phyloP scores from a whole-genome alignment of 2,888 invertebrate genomes.

The Cerastoderma edule region DNA sequence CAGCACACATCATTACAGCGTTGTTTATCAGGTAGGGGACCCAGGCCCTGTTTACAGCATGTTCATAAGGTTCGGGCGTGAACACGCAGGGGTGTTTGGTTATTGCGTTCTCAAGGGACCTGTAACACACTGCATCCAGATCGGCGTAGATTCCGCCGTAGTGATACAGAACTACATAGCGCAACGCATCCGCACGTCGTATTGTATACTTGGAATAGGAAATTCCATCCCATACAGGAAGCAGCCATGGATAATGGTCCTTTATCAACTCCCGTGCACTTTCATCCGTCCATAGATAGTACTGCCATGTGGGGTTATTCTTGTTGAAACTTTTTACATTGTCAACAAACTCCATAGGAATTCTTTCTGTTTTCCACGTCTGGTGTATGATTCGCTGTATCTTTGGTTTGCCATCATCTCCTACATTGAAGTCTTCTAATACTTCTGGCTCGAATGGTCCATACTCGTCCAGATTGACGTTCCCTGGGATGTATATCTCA shows the following conservation, averaged over 20 bases:
- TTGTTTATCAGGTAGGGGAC: constrained; percentile 71
- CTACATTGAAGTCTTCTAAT: constrained; percentile 6
- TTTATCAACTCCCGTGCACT: constrained; percentile 73
- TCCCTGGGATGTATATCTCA: constrained; percentile 20
- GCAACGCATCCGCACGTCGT: constrained; percentile 75
- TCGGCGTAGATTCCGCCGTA: constrained; percentile 80
- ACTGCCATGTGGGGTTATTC: constrained; percentile 78
- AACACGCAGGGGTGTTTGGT: constrained; percentile 70
- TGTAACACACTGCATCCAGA: constrained; percentile 76
- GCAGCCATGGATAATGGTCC: constrained; percentile 70
- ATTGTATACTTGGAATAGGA: constrained; percentile 60
- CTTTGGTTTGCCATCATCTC: constrained; percentile 4
- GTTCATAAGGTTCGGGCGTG: constrained; percentile 74
- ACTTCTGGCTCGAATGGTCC: constrained; percentile 24
- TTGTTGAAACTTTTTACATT: constrained; percentile 75
- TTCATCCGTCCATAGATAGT: constrained; percentile 81
- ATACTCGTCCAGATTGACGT: constrained; percentile 20
- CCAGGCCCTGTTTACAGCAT: constrained; percentile 70
- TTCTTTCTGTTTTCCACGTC: constrained; percentile 68
- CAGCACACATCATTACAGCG: constrained; percentile 71
- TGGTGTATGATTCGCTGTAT: constrained; percentile 69
- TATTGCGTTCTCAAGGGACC: constrained; percentile 67
- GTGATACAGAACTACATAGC: constrained; percentile 78
- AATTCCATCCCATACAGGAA: constrained; percentile 71
- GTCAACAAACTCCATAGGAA: constrained; percentile 65